These are phyloP conservation scores for Tubulanus polymorphus DNA, from an alignment of 2,888 invertebrate genomes.

Conservation along the genomic window DNA sequence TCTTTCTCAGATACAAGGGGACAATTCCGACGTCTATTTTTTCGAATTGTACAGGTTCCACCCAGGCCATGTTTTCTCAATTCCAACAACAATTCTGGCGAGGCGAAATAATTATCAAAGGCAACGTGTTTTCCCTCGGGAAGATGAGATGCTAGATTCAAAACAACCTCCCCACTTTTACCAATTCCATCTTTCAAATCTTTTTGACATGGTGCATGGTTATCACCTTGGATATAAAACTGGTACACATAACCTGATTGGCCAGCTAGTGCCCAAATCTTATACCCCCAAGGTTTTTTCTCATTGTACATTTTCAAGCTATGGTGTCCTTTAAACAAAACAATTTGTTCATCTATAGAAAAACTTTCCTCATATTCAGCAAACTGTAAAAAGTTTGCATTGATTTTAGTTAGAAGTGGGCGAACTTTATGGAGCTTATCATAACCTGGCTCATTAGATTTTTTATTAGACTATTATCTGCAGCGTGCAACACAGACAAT, in stretches of 20 bases:
- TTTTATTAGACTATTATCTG: constrained; percentile 10
- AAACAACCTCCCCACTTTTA: constrained; percentile 7
- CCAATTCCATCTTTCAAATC: background rate
- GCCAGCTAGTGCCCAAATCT: constrained; percentile 9
- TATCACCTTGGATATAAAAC: constrained; percentile 4
- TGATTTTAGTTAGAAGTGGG: constrained; percentile 6
- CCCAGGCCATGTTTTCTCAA: background rate
- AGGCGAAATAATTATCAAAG: constrained; percentile 13
- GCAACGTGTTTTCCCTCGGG: constrained; percentile 4
- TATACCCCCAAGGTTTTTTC: constrained; percentile 17
- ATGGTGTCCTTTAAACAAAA: constrained; percentile 13
- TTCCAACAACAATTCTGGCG: constrained; percentile 7
- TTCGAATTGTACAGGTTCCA: constrained; percentile 13
- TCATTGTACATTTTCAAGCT: constrained; percentile 10
- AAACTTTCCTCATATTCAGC: constrained; percentile 8
- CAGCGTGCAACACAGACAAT: constrained; percentile 8
- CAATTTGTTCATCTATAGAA: constrained; percentile 14
- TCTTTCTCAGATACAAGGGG: background rate
- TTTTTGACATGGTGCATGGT: background rate
- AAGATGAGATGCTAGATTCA: background rate
- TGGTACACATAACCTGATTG: constrained; percentile 12
- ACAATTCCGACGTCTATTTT: constrained; percentile 4
- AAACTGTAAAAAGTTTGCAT: constrained; percentile 6
- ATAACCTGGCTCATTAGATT: constrained; percentile 5
- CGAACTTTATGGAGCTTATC: constrained; percentile 10